A percentile compares a stretch with the other conserved stretches of the same genome.
These are phyloP conservation scores for Nautilus pompilius DNA, from an alignment of 1,140 invertebrate genomes.

Conservation along the genomic window DNA sequence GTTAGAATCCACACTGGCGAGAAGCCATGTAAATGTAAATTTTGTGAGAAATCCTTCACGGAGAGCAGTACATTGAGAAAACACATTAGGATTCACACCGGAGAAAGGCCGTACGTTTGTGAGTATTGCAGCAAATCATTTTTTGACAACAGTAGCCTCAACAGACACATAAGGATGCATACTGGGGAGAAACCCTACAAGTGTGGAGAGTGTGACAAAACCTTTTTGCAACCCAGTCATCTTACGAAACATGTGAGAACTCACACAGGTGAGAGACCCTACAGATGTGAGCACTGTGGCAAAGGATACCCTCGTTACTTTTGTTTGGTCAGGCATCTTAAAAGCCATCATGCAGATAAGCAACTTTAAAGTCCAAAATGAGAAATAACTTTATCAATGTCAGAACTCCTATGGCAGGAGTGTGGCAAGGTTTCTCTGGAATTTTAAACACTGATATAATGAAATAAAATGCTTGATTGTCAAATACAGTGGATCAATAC, in stretches of 20 bases:
- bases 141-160: constrained; percentile 54
- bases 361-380: too few species aligned
- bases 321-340: too few species aligned
- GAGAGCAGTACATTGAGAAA: neutral
- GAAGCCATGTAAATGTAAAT: constrained; percentile 22
- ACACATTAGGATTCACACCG: neutral
- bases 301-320: constrained; percentile 56
- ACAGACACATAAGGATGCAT: constrained; percentile 48
- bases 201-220: constrained; percentile 38
- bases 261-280: constrained; percentile 55
- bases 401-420: too few species aligned
- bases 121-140: neutral
- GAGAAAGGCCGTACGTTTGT: neutral
- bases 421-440: too few species aligned
- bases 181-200: constrained; percentile 21
- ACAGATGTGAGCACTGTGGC: constrained; percentile 44
- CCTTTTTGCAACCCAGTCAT: constrained; percentile 52
- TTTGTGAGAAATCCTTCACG: constrained; percentile 20
- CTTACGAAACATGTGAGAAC: constrained; percentile 49
- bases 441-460: too few species aligned
- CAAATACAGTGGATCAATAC: too few species aligned
- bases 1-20: constrained; percentile 62
- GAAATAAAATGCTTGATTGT: too few species aligned
- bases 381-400: too few species aligned
- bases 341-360: too few species aligned